Percentiles rank a stretch among this genome's conserved stretches.
Evolutionary conservation across 2,797 vertebrate species (phyloP).

Genomic region (Rhyacichthys aspro): DNA sequence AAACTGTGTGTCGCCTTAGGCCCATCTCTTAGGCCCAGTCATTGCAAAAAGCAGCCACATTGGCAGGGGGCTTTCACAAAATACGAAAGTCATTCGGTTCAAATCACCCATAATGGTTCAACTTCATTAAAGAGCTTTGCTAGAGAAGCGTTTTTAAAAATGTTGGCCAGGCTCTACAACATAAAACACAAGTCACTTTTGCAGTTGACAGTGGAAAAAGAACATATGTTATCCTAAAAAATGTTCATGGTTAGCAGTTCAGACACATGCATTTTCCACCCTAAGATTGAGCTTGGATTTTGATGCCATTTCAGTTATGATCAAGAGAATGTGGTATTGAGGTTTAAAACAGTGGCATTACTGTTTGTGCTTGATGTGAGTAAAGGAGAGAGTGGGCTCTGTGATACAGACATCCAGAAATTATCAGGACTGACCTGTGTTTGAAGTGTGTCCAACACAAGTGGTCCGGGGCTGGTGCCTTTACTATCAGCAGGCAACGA

Average conservation of each 20-base stretch:
- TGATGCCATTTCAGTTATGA: conserved; percentile 1
- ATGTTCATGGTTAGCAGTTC: conserved; percentile 5
- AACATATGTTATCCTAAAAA: conserved; percentile 17
- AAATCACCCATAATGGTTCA: conserved; percentile 44
- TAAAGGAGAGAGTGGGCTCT: conserved; percentile 20
- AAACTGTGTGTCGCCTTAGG: conserved; percentile 28
- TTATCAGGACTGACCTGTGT: conserved; percentile 11
- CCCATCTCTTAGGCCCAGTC: no score
- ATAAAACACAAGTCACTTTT: conserved; percentile 20
- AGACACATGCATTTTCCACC: background rate
- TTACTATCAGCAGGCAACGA: background rate
- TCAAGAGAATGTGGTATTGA: conserved; percentile 1
- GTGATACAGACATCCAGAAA: conserved; percentile 12
- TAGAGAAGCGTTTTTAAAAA: conserved; percentile 19
- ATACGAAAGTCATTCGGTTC: conserved; percentile 45
- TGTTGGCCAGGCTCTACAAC: conserved; percentile 18
- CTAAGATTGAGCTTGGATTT: background rate
- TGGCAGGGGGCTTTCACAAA: conserved; percentile 39
- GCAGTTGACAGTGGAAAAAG: conserved; percentile 24
- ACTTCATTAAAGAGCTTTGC: conserved; percentile 40
- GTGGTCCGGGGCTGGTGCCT: background rate
- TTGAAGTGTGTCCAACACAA: conserved; percentile 14
- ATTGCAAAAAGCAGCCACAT: conserved; percentile 17
- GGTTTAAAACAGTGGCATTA: conserved; percentile 7
- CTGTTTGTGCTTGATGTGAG: conserved; percentile 18